These are phyloP conservation scores for Brachionus manjavacas DNA, from an alignment of 1,140 invertebrate genomes.

Conservation along the genomic window DNA sequence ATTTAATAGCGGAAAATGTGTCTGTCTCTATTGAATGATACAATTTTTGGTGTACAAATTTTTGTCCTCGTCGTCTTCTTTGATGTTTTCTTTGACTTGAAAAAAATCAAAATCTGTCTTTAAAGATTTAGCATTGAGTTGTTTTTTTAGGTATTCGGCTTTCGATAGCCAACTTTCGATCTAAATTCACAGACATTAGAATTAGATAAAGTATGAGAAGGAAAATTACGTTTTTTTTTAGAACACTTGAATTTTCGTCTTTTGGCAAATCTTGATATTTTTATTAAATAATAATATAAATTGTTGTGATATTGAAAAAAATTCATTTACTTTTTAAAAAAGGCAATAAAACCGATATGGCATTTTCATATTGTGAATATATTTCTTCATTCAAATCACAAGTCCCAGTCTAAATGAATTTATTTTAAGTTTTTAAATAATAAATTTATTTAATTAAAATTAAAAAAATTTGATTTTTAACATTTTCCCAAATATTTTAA, in stretches of 20 bases:
- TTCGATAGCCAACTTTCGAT: constrained; percentile 12
- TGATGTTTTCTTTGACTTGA: not conserved
- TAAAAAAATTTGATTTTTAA: no score
- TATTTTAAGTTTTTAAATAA: not conserved
- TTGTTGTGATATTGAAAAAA: no score
- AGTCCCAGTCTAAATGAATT: not conserved
- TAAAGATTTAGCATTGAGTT: not conserved
- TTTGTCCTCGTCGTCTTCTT: constrained; percentile 33
- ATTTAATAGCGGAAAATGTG: not conserved
- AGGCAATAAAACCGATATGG: constrained; percentile 13
- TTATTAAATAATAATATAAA: no score
- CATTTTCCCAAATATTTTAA: no score
- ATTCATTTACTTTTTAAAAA: constrained; percentile 24
- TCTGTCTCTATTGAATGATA: not conserved
- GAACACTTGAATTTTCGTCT: constrained; percentile 23
- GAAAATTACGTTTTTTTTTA: not conserved
- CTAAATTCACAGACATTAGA: not conserved
- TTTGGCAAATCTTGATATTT: constrained; percentile 13
- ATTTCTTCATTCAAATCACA: not conserved
- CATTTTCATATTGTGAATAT: constrained; percentile 25
- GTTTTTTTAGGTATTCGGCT: constrained; percentile 12
- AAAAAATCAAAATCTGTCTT: not conserved
- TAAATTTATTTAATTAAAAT: no score
- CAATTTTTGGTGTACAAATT: constrained; percentile 34
- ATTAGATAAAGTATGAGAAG: not conserved